Conservation (phyloP, 2,888 invertebrate species). For the Mythimna lalbum region DNA sequence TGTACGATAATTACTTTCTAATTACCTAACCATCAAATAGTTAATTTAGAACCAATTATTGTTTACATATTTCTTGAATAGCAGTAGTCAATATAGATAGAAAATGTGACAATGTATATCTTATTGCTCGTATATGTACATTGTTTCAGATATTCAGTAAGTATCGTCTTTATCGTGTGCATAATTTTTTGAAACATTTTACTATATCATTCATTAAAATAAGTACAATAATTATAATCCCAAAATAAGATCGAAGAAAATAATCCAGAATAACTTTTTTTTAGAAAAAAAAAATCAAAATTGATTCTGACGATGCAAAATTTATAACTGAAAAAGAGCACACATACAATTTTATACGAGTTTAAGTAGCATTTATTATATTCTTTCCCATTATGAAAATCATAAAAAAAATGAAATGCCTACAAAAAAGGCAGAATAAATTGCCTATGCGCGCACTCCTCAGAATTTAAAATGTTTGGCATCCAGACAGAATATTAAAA, state of each 20-base stretch:
- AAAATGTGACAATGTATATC: too few species aligned
- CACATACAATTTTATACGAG: neutral
- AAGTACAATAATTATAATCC: too few species aligned
- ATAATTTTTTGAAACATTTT: neutral
- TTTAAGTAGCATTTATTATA: neutral
- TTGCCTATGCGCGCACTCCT: slow-evolving; percentile 10
- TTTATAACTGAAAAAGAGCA: slow-evolving; percentile 1
- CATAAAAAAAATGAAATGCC: neutral
- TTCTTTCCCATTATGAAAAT: neutral
- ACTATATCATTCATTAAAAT: neutral
- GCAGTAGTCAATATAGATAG: too few species aligned
- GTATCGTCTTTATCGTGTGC: neutral
- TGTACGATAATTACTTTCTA: too few species aligned
- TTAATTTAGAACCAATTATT: too few species aligned
- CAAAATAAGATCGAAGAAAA: too few species aligned
- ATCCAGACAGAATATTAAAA: slow-evolving; percentile 37
- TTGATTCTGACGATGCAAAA: neutral
- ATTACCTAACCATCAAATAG: too few species aligned
- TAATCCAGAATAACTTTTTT: neutral
- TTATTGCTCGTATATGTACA: too few species aligned
- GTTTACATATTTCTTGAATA: too few species aligned
- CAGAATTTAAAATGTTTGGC: neutral
- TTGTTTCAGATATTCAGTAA: neutral
- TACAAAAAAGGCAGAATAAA: neutral
- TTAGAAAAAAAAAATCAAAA: neutral